These are phyloP conservation scores for Nycteola revayana DNA, from an alignment of 2,888 invertebrate genomes.

Conservation along the genomic window DNA sequence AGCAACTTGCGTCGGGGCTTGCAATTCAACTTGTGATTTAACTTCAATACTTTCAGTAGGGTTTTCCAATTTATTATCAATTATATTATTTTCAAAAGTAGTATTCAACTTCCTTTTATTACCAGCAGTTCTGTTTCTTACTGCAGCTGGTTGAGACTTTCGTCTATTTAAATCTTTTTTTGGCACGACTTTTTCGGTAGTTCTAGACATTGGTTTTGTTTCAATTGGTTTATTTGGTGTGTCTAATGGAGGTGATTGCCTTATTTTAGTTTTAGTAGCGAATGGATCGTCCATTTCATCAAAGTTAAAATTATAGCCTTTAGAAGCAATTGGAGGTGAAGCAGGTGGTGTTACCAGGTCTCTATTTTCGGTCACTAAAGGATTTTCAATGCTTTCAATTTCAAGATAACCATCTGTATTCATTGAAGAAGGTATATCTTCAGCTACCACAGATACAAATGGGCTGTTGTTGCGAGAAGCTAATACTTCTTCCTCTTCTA, in stretches of 20 bases:
- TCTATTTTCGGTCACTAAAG: slow-evolving; percentile 29
- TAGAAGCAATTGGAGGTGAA: slow-evolving; percentile 59
- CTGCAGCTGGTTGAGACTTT: slow-evolving; percentile 44
- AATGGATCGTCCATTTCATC: slow-evolving; percentile 69
- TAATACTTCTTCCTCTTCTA: slow-evolving; percentile 45
- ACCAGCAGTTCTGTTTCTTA: slow-evolving; percentile 36
- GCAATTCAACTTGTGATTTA: slow-evolving; percentile 6
- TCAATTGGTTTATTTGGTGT: slow-evolving; percentile 26
- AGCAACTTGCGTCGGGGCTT: slow-evolving; percentile 4
- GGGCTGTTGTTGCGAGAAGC: slow-evolving; percentile 56
- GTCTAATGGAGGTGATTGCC: slow-evolving; percentile 50
- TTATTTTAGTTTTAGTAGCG: slow-evolving; percentile 61
- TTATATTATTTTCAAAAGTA: slow-evolving; percentile 26
- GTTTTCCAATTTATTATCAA: slow-evolving; percentile 10
- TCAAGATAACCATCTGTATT: slow-evolving; percentile 2
- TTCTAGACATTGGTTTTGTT: slow-evolving; percentile 11
- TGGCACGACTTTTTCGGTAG: slow-evolving; percentile 13
- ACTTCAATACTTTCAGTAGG: slow-evolving; percentile 3
- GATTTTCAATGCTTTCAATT: slow-evolving; percentile 27
- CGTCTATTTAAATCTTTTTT: slow-evolving; percentile 39
- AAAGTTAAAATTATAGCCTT: slow-evolving; percentile 67
- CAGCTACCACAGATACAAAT: slow-evolving; percentile 48
- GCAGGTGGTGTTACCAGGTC: slow-evolving; percentile 36
- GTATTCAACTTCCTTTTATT: slow-evolving; percentile 46
- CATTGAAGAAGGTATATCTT: slow-evolving; percentile 18